These are phyloP conservation scores for Plutomurus gul DNA, from an alignment of 1,140 invertebrate genomes.

Conservation along the genomic window DNA sequence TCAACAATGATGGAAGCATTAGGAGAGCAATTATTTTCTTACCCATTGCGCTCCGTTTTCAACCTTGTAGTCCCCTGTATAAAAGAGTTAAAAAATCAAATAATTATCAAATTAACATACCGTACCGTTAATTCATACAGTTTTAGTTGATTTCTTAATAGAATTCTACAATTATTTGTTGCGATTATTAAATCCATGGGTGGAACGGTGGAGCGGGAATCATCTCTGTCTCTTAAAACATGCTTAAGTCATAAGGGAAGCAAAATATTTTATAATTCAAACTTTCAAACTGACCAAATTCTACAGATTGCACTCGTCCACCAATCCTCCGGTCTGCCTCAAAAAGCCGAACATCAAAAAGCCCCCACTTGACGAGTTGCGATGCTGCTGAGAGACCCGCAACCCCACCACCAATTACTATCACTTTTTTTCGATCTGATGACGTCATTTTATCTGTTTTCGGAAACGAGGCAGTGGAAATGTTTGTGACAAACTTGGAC, in stretches of 20 bases:
- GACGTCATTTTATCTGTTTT: neutral
- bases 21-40: no score
- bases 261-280: neutral
- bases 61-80: slow-evolving; percentile 40
- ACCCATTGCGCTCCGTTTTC: slow-evolving; percentile 62
- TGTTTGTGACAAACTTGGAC: no score
- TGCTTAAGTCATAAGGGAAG: no score
- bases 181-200: no score
- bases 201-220: no score
- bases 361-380: slow-evolving; percentile 44
- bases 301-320: slow-evolving; percentile 52
- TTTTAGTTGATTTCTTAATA: neutral
- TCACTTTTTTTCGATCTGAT: slow-evolving; percentile 44
- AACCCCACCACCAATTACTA: slow-evolving; percentile 56
- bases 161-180: neutral
- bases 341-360: slow-evolving; percentile 51
- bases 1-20: no score
- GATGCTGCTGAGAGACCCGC: slow-evolving; percentile 54
- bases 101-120: neutral
- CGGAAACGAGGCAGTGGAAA: no score
- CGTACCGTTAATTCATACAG: neutral
- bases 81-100: neutral
- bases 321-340: slow-evolving; percentile 56
- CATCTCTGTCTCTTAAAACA: no score
- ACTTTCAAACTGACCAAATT: slow-evolving; percentile 47